Percentiles rank a stretch among this genome's conserved stretches.
phyloP scores from a whole-genome alignment of 2,113 vertebrate genomes.

The Stigmatopora argus region DNA sequence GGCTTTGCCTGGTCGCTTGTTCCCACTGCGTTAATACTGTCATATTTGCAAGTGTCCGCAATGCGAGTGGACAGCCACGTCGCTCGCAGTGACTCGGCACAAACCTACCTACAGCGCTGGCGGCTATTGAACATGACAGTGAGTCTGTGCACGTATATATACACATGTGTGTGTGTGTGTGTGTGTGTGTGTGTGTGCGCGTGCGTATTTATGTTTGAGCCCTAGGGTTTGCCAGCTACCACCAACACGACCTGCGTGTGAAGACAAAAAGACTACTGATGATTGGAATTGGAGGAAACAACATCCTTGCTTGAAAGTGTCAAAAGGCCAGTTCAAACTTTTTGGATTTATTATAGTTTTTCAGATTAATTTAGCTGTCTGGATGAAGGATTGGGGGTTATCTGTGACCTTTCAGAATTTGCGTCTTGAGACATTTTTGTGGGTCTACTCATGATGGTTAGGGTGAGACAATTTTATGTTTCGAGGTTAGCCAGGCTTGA shows the following conservation, averaged over 20 bases:
- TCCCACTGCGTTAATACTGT: conserved; percentile 12
- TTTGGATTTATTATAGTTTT: conserved; percentile 16
- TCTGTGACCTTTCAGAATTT: not conserved
- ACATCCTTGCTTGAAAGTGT: not conserved
- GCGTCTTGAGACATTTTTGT: not conserved
- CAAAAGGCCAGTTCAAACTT: conserved; percentile 29
- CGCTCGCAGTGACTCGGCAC: conserved; percentile 24
- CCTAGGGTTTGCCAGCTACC: not conserved
- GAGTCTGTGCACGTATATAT: not conserved
- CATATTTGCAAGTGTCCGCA: conserved; percentile 16
- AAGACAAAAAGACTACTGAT: conserved; percentile 9
- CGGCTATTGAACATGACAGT: conserved; percentile 39
- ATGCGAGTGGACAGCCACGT: conserved; percentile 25
- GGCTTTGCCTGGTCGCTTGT: conserved; percentile 8
- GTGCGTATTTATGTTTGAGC: not conserved
- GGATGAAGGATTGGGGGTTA: not conserved
- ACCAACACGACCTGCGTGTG: not conserved
- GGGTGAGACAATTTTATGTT: not conserved
- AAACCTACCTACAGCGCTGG: conserved; percentile 35
- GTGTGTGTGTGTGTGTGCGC: not conserved
- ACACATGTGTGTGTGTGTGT: no score
- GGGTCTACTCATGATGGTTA: not conserved
- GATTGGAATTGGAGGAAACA: conserved; percentile 6
- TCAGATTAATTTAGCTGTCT: not conserved
- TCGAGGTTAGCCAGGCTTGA: not conserved